These are phyloP conservation scores for Acleris literana DNA, from an alignment of 2,888 invertebrate species.

Conservation along the genomic window DNA sequence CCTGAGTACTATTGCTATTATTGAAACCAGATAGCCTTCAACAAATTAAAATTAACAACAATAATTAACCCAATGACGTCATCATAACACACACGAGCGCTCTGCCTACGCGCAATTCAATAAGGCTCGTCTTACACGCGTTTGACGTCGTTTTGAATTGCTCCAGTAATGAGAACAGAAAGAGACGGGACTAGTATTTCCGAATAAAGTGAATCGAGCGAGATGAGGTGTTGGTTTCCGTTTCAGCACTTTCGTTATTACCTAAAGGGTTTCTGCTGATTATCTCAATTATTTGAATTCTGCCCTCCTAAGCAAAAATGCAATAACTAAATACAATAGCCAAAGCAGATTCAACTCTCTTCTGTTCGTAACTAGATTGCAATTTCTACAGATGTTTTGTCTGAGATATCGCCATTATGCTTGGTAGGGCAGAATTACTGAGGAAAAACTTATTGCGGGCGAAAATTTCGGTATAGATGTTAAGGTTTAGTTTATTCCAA, in stretches of 20 bases:
- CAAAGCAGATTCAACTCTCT: no score
- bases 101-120: neutral
- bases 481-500: no score
- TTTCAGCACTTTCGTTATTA: neutral
- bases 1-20: no score
- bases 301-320: no score
- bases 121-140: slow-evolving; percentile 6
- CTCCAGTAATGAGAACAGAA: slow-evolving; percentile 2
- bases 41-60: no score
- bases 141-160: slow-evolving; percentile 13
- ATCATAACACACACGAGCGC: neutral
- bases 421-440: no score
- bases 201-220: neutral
- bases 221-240: slow-evolving; percentile 5
- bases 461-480: no score
- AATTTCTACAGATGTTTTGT: no score
- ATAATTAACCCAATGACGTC: neutral
- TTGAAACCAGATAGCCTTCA: no score
- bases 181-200: neutral
- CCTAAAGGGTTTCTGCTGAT: neutral
- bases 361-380: no score
- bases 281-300: slow-evolving; percentile 1
- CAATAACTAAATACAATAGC: no score
- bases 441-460: neutral
- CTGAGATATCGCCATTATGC: no score